phyloP scores from a whole-genome alignment of 1,140 invertebrate species.

The Bombyx mori region ASM3026992v2 NC_085112.1:5823501-5824000 shows the following conservation, averaged over 20 bases:
- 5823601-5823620: no score
- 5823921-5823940: slow-evolving; percentile 43
- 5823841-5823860: slow-evolving; percentile 63
- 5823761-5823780: slow-evolving; percentile 38
- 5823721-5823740: neutral
- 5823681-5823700: neutral
- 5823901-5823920: slow-evolving; percentile 48
- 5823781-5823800: slow-evolving; percentile 39
- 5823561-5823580: no score
- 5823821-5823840: slow-evolving; percentile 52
- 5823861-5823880: slow-evolving; percentile 69
- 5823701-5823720: neutral
- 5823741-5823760: slow-evolving; percentile 10
- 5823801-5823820: slow-evolving; percentile 61
- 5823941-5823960: slow-evolving; percentile 52
- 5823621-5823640: no score
- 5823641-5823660: no score
- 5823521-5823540: no score
- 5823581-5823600: no score
- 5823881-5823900: slow-evolving; percentile 67
- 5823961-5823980: slow-evolving; percentile 47
- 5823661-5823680: no score
- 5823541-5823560: no score
- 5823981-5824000: slow-evolving; percentile 40
- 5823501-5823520: no score